Percentiles rank a stretch among this genome's conserved stretches.
Conservation (phyloP, 2,113 vertebrate genomes). For the Ciconia maguari region DNA sequence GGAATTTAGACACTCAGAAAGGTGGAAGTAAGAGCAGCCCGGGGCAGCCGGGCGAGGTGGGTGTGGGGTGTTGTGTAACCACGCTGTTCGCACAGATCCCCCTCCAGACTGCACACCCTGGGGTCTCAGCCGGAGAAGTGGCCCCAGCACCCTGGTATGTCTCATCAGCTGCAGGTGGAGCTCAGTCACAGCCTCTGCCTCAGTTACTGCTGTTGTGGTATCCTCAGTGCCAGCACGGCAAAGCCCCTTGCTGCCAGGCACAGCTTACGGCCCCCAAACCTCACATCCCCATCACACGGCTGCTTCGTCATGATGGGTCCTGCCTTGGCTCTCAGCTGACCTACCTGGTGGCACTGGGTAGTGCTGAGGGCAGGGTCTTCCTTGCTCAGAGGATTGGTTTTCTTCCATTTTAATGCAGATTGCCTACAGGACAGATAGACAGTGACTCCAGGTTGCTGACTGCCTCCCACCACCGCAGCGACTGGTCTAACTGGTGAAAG, state of each 20-base stretch:
- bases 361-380: not conserved
- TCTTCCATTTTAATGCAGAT: not conserved
- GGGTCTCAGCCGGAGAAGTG: not conserved
- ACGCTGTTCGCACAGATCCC: rapidly evolving
- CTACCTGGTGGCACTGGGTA: not conserved
- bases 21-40: not conserved
- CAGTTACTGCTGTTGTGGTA: not conserved
- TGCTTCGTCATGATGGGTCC: not conserved
- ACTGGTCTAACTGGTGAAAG: not conserved
- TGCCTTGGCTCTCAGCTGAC: not conserved
- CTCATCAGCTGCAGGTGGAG: not conserved
- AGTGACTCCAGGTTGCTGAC: not conserved
- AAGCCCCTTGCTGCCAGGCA: not conserved
- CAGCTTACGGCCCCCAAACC: not conserved
- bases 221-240: not conserved
- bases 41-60: rapidly evolving
- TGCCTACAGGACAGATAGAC: not conserved
- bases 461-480: not conserved
- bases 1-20: not conserved
- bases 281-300: rapidly evolving
- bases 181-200: not conserved
- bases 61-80: not conserved
- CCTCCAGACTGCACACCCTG: not conserved
- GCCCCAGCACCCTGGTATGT: not conserved
- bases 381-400: not conserved